Evolutionary conservation across 2,888 invertebrate species (phyloP).

Genomic region (Eledona agricola): DNA sequence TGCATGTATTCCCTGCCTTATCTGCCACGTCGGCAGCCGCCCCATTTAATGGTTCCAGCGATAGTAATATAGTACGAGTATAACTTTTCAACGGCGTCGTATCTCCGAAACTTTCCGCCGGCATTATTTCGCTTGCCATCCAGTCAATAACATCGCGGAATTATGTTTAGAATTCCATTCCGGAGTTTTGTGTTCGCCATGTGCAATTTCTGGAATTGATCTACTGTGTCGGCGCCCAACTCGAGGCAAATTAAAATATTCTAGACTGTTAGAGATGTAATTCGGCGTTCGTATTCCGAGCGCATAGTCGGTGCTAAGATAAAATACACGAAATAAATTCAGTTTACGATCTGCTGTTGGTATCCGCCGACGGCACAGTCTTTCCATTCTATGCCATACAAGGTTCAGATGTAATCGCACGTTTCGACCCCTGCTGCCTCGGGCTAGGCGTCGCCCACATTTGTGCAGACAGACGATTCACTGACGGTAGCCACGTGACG

Average conservation of each 20-base stretch:
- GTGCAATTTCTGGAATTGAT: slow-evolving; percentile 2
- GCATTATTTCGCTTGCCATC: slow-evolving; percentile 23
- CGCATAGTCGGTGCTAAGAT: slow-evolving; percentile 23
- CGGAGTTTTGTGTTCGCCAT: neutral
- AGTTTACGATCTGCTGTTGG: slow-evolving; percentile 30
- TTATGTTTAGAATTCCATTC: neutral
- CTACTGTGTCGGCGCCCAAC: neutral
- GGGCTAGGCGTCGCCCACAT: slow-evolving; percentile 14
- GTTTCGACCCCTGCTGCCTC: slow-evolving; percentile 22
- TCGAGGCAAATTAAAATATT: too few species aligned
- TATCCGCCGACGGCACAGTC: slow-evolving; percentile 25
- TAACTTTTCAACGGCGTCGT: slow-evolving; percentile 30
- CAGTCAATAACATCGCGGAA: slow-evolving; percentile 23
- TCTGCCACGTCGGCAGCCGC: slow-evolving; percentile 27
- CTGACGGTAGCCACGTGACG: slow-evolving; percentile 15
- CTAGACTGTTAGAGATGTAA: too few species aligned
- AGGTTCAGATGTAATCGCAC: slow-evolving; percentile 26
- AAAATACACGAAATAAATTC: slow-evolving; percentile 31
- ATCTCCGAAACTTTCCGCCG: slow-evolving; percentile 23
- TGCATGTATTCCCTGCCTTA: slow-evolving; percentile 29
- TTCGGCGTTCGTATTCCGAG: slow-evolving; percentile 20
- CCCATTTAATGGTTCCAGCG: slow-evolving; percentile 29
- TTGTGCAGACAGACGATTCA: slow-evolving; percentile 22
- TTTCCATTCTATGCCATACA: slow-evolving; percentile 22
- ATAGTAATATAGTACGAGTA: slow-evolving; percentile 31